Evolutionary conservation across 2,797 vertebrate genomes (phyloP).

Genomic region (Pangasius sanitwongsei): DNA sequence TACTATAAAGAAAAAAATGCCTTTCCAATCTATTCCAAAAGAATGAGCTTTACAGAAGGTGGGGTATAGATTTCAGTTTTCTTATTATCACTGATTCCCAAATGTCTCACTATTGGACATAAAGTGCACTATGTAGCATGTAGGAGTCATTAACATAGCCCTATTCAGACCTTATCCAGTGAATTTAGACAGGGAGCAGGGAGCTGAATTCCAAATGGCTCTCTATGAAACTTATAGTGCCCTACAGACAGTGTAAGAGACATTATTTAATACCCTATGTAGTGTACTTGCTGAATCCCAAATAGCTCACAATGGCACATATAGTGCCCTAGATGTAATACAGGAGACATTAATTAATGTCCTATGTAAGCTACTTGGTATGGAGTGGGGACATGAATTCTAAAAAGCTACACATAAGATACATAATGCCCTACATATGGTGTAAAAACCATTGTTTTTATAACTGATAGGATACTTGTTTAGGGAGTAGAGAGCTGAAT

Average conservation of each 20-base stretch:
- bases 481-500: not conserved
- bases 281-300: slow-evolving; percentile 22
- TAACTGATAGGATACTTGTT: not conserved
- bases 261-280: slow-evolving; percentile 26
- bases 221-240: slow-evolving; percentile 14
- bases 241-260: slow-evolving; percentile 16
- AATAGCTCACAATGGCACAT: slow-evolving; percentile 1
- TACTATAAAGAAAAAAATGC: not conserved
- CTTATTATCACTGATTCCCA: slow-evolving; percentile 23
- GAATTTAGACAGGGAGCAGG: slow-evolving; percentile 1
- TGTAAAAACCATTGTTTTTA: not conserved
- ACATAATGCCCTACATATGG: not conserved
- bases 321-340: slow-evolving; percentile 3
- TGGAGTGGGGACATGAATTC: not conserved
- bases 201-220: not conserved
- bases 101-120: slow-evolving; percentile 7
- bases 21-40: not conserved
- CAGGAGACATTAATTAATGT: not conserved
- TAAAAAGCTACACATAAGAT: not conserved
- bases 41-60: slow-evolving; percentile 1
- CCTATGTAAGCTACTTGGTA: not conserved
- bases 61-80: slow-evolving; percentile 8
- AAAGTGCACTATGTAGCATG: not conserved
- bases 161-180: slow-evolving; percentile 19
- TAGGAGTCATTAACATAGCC: slow-evolving; percentile 23